Conservation (phyloP, 2,797 vertebrate genomes). For the Lutjanus campechanus region DNA sequence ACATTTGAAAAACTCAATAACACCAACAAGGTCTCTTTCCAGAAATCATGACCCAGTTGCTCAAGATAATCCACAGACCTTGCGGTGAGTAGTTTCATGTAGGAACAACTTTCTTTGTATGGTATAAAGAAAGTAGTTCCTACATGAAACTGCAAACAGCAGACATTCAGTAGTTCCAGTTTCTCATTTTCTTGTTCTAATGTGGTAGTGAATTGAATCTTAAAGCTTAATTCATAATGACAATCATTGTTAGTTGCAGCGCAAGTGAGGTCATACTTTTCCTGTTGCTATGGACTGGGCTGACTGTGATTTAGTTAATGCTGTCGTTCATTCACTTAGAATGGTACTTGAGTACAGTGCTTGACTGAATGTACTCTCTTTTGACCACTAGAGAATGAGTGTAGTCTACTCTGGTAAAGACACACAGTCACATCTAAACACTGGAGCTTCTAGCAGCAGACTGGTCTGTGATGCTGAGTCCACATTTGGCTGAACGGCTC, state of each 20-base stretch:
- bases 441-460: constrained; percentile 3
- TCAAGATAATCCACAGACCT: too few species aligned
- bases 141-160: too few species aligned
- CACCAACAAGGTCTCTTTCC: too few species aligned
- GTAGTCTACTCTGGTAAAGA: neutral
- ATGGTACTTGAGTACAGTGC: neutral
- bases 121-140: too few species aligned
- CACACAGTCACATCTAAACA: neutral
- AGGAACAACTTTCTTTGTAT: too few species aligned
- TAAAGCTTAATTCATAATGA: neutral
- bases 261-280: neutral
- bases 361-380: neutral
- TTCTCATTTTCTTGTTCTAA: neutral
- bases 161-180: too few species aligned
- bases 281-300: neutral
- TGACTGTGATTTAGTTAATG: neutral
- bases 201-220: neutral
- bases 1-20: too few species aligned
- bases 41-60: too few species aligned
- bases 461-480: constrained; percentile 6
- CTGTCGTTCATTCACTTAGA: neutral
- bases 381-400: neutral
- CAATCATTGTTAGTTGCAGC: neutral
- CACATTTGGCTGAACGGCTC: constrained; percentile 18
- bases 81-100: too few species aligned